These are phyloP conservation scores for Dolichopus griseipennis DNA, from an alignment of 2,888 invertebrate species.

Conservation along the genomic window DNA sequence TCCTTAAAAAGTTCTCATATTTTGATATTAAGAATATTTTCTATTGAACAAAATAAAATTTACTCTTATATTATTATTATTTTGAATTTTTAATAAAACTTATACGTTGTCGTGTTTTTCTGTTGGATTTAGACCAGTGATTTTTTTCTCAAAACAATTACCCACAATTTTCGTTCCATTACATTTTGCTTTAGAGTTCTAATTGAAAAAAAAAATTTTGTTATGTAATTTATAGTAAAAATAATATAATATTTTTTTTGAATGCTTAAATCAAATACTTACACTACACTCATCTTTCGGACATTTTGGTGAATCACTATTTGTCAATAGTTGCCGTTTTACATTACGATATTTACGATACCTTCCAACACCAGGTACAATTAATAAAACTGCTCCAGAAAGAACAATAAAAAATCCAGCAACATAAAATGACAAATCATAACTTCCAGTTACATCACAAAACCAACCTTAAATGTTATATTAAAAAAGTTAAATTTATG, in stretches of 20 bases:
- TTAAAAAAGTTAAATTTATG: too few species aligned
- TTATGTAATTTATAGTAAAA: too few species aligned
- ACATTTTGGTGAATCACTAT: neutral
- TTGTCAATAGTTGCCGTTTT: slow-evolving; percentile 15
- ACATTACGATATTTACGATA: slow-evolving; percentile 32
- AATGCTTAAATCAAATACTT: neutral
- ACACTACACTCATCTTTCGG: neutral
- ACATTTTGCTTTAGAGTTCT: neutral
- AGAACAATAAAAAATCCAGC: slow-evolving; percentile 64
- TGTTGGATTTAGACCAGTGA: neutral
- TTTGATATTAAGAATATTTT: neutral
- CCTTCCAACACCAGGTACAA: slow-evolving; percentile 24
- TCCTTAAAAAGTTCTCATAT: neutral
- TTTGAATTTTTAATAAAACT: neutral
- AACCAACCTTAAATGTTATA: slow-evolving; percentile 59
- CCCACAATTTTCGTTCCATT: neutral
- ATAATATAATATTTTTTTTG: too few species aligned
- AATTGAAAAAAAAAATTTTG: neutral
- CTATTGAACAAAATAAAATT: neutral
- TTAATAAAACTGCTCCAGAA: slow-evolving; percentile 25
- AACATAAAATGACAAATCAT: slow-evolving; percentile 71
- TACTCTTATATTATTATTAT: too few species aligned
- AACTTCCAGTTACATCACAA: slow-evolving; percentile 66
- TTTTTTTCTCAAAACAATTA: neutral
- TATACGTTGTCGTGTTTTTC: neutral